Conservation (phyloP, 2,113 vertebrate species). For the human (Homo sapiens) region DNA sequence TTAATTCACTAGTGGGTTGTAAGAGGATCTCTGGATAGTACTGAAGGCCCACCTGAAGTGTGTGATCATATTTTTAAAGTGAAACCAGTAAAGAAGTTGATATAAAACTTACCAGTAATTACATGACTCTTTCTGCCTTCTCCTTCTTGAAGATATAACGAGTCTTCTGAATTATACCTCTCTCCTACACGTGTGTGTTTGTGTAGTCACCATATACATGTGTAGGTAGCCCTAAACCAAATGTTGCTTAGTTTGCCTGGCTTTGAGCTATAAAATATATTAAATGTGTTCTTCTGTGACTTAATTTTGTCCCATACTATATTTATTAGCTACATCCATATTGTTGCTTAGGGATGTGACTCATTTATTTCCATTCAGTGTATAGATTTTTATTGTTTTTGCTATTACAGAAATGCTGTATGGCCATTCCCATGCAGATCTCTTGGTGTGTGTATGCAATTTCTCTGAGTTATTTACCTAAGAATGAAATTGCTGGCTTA, state of each 20-base stretch:
- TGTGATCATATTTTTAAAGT: neutral
- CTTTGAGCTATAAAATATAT: slow-evolving; percentile 11
- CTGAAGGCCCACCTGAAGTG: neutral
- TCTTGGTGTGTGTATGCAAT: slow-evolving; percentile 36
- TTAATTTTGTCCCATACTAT: slow-evolving; percentile 35
- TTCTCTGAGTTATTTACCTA: slow-evolving; percentile 54
- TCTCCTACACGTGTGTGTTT: neutral
- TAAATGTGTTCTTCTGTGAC: slow-evolving; percentile 17
- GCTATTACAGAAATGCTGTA: slow-evolving; percentile 28
- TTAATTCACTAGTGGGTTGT: neutral
- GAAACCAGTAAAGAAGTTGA: neutral
- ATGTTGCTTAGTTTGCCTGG: slow-evolving; percentile 25
- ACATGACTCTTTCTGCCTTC: neutral
- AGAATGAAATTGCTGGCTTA: slow-evolving; percentile 49
- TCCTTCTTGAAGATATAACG: neutral
- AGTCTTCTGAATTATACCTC: neutral
- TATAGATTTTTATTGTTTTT: slow-evolving; percentile 33
- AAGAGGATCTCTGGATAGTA: neutral
- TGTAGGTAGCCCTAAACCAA: neutral
- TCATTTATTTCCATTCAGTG: slow-evolving; percentile 15
- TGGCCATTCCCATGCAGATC: neutral
- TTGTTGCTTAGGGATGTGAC: slow-evolving; percentile 9
- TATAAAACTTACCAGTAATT: neutral
- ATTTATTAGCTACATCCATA: slow-evolving; percentile 31
- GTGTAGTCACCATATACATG: too few relatives aligned